A percentile compares a stretch with the other conserved stretches of the same genome.
phyloP scores from a whole-genome alignment of 1,140 invertebrate genomes.

The Rhyacophila brunnea region DNA sequence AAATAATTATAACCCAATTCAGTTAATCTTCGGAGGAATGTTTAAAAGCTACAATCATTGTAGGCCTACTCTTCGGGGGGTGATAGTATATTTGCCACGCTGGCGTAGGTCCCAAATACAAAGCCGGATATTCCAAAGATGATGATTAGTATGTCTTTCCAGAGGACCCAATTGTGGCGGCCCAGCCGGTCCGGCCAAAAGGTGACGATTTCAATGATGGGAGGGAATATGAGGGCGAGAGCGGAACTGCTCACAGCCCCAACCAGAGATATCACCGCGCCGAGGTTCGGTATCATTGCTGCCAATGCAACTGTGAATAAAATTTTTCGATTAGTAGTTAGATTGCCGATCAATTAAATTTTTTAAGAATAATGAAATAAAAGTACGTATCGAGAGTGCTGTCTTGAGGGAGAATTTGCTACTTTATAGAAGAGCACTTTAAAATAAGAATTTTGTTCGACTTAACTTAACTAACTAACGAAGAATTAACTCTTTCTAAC shows the following conservation, averaged over 20 bases:
- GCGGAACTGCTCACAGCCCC: constrained; percentile 88
- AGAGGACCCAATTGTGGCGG: constrained; percentile 60
- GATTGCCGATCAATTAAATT: background rate
- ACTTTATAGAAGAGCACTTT: no score
- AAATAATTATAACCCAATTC: no score
- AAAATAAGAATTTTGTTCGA: no score
- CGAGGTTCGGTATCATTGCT: constrained; percentile 80
- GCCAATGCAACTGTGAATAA: constrained; percentile 75
- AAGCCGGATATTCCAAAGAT: constrained; percentile 75
- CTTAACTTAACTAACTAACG: no score
- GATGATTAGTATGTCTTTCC: constrained; percentile 72
- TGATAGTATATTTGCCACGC: constrained; percentile 63
- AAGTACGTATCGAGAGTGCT: no score
- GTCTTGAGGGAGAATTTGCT: no score
- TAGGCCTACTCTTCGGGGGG: background rate
- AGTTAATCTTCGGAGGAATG: no score
- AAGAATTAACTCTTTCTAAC: no score
- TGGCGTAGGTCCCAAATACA: constrained; percentile 75
- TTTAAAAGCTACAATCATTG: no score
- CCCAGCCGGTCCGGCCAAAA: constrained; percentile 68
- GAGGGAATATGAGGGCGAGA: constrained; percentile 87
- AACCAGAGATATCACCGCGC: constrained; percentile 86
- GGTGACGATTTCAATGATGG: constrained; percentile 85
- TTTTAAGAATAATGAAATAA: no score
- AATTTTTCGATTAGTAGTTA: background rate